phyloP scores from a whole-genome alignment of 2,113 vertebrate species.

The Thalassarche chlororhynchos region DNA sequence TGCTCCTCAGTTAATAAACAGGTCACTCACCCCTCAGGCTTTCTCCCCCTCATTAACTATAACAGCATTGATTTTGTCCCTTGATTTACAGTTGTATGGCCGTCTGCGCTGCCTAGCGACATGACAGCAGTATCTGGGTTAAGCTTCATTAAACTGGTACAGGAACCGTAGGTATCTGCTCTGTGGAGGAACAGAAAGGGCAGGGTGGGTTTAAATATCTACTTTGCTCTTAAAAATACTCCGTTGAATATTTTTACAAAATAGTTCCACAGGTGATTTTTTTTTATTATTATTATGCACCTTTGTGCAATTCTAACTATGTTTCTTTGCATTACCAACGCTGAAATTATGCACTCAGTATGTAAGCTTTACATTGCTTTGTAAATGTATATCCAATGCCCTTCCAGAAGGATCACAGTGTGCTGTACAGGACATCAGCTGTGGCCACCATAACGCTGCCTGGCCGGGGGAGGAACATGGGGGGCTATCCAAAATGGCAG shows the following conservation, averaged over 20 bases:
- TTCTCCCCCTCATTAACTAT: background rate
- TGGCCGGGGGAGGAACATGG: background rate
- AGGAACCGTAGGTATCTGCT: background rate
- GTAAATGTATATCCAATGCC: too few relatives aligned
- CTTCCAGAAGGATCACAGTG: background rate
- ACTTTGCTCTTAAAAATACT: background rate
- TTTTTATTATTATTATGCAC: background rate
- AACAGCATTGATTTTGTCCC: background rate
- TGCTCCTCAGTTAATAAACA: background rate
- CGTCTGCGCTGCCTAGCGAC: background rate
- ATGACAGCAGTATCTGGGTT: accelerated
- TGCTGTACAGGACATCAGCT: background rate
- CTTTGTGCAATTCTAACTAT: background rate
- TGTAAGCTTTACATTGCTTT: background rate
- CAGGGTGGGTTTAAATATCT: background rate
- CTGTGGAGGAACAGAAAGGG: background rate
- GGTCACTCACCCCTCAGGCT: background rate
- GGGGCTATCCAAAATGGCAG: background rate
- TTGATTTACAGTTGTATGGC: background rate
- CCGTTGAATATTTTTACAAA: background rate
- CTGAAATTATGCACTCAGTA: background rate
- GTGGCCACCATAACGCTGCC: background rate
- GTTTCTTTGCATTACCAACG: background rate
- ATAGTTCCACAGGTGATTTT: background rate
- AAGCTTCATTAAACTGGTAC: background rate